Percentiles rank a stretch among this genome's conserved stretches.
Conservation (phyloP, 2,888 invertebrate species). For the Erebia epiphron region DNA sequence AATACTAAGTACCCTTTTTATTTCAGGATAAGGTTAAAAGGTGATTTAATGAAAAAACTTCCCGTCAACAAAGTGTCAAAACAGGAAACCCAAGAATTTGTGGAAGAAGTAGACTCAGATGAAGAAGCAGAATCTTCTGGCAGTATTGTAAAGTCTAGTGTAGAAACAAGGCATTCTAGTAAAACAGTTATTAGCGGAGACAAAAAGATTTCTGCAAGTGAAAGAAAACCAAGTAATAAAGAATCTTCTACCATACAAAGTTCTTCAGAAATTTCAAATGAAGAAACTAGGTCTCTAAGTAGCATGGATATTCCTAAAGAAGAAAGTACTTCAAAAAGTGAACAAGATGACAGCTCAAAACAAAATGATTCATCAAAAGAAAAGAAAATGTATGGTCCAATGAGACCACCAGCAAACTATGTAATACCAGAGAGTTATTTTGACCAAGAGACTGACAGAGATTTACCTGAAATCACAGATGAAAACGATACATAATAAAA, state of each 20-base stretch:
- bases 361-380: conserved; percentile 23
- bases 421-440: conserved; percentile 74
- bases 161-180: conserved; percentile 7
- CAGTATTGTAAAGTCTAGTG: conserved; percentile 28
- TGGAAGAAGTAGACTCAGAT: conserved; percentile 80
- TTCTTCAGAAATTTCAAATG: conserved; percentile 29
- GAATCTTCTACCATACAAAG: neutral
- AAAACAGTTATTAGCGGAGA: neutral
- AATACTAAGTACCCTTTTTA: too few relatives aligned
- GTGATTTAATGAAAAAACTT: conserved; percentile 60
- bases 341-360: conserved; percentile 19
- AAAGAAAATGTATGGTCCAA: conserved; percentile 70
- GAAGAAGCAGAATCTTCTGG: conserved; percentile 53
- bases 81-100: conserved; percentile 70
- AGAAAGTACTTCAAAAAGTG: conserved; percentile 1
- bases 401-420: conserved; percentile 76
- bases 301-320: neutral
- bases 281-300: conserved; percentile 6
- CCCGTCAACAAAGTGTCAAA: conserved; percentile 49
- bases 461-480: conserved; percentile 74
- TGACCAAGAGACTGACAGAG: conserved; percentile 70
- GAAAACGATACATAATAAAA: conserved; percentile 47
- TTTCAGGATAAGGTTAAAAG: conserved; percentile 76
- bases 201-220: neutral
- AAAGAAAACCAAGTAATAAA: neutral